Evolutionary conservation across 1,140 invertebrate species (phyloP), one percentile per base, ranked within the genome.

Genomic region (Zophobas atratus): DNA sequence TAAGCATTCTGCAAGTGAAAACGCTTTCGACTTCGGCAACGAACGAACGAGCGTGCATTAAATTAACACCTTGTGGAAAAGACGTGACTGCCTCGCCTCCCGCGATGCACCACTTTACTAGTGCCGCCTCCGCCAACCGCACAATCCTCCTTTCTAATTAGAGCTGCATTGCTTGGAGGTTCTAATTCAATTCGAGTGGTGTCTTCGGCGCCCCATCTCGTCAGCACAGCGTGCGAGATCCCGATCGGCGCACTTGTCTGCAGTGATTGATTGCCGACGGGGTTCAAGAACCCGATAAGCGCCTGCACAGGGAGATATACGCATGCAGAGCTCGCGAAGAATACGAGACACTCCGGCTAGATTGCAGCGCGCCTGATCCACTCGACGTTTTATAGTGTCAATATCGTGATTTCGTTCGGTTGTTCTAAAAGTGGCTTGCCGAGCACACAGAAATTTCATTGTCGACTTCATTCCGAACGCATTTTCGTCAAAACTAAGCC

Each of bases 211-310:
- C 43, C 6, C 43, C 43, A 46, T 46, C 43, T 8, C 43, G 43
- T 46, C 43, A 4, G 43, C 43, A 20, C 20, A 20, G 20, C 20
- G 20, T 20, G 20, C 20, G 20, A 20, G 20, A 46, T 46, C 43
- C 43, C 43, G 3, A 6, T 33, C n/a, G 33, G 41, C 1, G 70
- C 35, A 32, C 8, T 48, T 72, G 70, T 72, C 70, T 72, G 70
- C 70, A 35, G 70, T 72, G 70, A 72, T 72, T 72, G 70, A 72
- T 72, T 72, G 48, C 43, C 39, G 41, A n/a, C 5, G 70, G 70
- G 70, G 41, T 72, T 72, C 55, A 72, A 72, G 70, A 72, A 72
- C 70, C 48, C 70, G 70, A n/a, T 6, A 46, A 41, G 20, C 51
- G 51, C 48, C 35, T 51, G 70, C 70, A 38, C 35, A 56, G 70